phyloP scores from a whole-genome alignment of 2,888 invertebrate species.

The Carabus problematicus region DNA sequence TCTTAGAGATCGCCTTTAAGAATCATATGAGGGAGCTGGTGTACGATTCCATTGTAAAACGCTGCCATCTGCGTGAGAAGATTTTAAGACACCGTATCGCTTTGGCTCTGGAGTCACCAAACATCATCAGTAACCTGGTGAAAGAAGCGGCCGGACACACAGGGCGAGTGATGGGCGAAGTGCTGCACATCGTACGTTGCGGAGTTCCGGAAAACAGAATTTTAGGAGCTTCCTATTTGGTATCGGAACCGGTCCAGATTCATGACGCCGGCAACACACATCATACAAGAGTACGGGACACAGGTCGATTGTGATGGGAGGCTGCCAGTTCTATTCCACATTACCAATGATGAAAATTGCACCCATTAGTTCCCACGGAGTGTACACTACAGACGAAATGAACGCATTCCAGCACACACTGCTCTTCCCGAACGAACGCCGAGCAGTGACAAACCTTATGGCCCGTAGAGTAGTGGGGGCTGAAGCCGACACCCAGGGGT shows the following conservation, averaged over 20 bases:
- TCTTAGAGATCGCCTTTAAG: constrained; percentile 21
- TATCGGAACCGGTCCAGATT: constrained; percentile 5
- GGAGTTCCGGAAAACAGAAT: not conserved
- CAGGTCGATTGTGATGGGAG: too few relatives aligned
- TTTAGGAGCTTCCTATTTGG: constrained; percentile 4
- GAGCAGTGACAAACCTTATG: too few relatives aligned
- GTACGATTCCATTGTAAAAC: constrained; percentile 16
- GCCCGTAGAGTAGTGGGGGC: too few relatives aligned
- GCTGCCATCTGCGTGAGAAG: constrained; percentile 26
- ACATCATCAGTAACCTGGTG: constrained; percentile 13
- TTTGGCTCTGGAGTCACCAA: constrained; percentile 2
- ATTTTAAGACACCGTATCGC: constrained; percentile 16
- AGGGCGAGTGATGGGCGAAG: constrained; percentile 23
- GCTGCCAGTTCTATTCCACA: too few relatives aligned
- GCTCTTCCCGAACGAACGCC: too few relatives aligned
- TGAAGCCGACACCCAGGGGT: too few relatives aligned
- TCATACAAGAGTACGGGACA: too few relatives aligned
- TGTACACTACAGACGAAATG: too few relatives aligned
- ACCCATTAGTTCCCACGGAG: too few relatives aligned
- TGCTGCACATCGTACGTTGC: constrained; percentile 18
- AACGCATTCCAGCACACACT: too few relatives aligned
- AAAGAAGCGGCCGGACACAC: constrained; percentile 6
- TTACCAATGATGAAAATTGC: too few relatives aligned
- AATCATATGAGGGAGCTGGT: constrained; percentile 15
- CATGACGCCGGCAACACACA: constrained; percentile 13